Base-by-base conservation (phyloP, 2,888 invertebrate species). In the Lepidocyrtoides sp. region DNA sequence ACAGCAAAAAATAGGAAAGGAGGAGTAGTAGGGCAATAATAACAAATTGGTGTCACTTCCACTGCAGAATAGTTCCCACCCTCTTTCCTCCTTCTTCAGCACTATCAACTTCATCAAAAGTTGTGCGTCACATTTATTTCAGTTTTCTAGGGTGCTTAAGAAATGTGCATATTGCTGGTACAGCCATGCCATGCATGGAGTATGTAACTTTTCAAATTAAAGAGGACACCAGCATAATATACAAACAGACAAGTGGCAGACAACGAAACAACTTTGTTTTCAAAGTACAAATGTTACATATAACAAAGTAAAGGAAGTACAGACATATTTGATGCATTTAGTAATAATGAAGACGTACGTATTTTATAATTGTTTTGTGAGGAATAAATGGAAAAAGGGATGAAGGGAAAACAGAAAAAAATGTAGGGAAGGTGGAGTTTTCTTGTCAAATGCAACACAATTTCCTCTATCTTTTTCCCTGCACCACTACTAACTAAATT, bases 371-470 rank as follows among this genome's bases (percentile, higher is more conserved):
- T 77, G 48, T 51, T 77, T 26, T 20, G 26, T 14, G n/a, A 0
- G 41, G 41, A 41, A 63, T 63, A 63, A 63, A 63, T 63, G 29
- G 29, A 63, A 29, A 29, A 63, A 20, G 36, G 69, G 69, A 41
- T 41, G 41, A 20, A 23, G 20, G 79, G 0, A 29, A 51, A 12
- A 23, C 23, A 36, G 7, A 4, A 36, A 36, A 36, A 36, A 36
- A 36, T 4, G 36, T 7, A 36, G 5, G 17, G 2, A 41, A 63
- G 82, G 63, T 44, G 84, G 84, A 41, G 14, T n/a, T 8, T 32
- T 10, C 14, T 51, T 84, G 84, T 84, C 84, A 84, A 84, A 69
- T 60, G 20, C 84, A 54, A 29, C 84, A 69, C 69, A 41, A n/a
- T n/a, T n/a, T n/a, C n/a, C n/a, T n/a, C n/a, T n/a, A n/a, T n/a